phyloP scores from a whole-genome alignment of 1,140 invertebrate species.

The Palaemon carinicauda region DNA sequence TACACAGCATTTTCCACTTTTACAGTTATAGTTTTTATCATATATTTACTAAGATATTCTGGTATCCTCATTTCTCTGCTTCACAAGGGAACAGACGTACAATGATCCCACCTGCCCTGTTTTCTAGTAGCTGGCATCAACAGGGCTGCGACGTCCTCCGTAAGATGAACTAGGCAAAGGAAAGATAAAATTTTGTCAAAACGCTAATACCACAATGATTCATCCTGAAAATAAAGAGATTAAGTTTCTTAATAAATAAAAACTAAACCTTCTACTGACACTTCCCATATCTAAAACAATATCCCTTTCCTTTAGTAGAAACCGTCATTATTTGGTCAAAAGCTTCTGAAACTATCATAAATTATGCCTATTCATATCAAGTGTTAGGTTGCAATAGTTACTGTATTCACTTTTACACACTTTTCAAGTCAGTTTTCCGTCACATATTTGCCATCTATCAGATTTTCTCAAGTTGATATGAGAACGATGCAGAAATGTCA shows the following conservation, averaged over 20 bases:
- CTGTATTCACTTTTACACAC: constrained; percentile 31
- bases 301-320: neutral
- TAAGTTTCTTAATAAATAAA: no score
- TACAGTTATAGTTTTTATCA: constrained; percentile 28
- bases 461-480: constrained; percentile 46
- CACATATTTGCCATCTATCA: constrained; percentile 19
- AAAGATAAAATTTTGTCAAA: constrained; percentile 51
- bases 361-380: constrained; percentile 36
- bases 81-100: constrained; percentile 8
- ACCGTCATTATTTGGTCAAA: constrained; percentile 26
- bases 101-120: constrained; percentile 34
- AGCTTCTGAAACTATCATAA: constrained; percentile 30
- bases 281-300: no score
- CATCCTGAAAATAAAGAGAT: constrained; percentile 49
- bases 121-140: constrained; percentile 52
- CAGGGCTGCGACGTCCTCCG: constrained; percentile 55
- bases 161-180: constrained; percentile 56
- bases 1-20: constrained; percentile 46
- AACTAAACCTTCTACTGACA: no score
- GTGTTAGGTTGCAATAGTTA: constrained; percentile 16
- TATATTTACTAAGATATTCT: constrained; percentile 39
- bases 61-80: constrained; percentile 50
- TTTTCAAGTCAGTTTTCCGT: constrained; percentile 50
- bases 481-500: constrained; percentile 39
- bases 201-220: constrained; percentile 22